A percentile compares a stretch with the other conserved stretches of the same genome.
phyloP scores from a whole-genome alignment of 2,797 vertebrate species.

The Cheracebus regulus region DNA sequence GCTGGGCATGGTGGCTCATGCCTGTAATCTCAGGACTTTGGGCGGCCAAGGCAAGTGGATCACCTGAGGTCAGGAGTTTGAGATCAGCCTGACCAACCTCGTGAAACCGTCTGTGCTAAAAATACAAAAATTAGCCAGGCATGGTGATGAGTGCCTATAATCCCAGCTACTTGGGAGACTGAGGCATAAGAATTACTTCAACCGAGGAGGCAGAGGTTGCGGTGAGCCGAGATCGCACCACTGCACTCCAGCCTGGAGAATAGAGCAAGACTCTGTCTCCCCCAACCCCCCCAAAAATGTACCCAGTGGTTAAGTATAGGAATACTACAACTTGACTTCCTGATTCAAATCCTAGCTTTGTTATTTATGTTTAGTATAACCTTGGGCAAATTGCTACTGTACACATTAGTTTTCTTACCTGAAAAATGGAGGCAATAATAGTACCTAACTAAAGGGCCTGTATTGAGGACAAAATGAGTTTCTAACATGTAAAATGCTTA shows the following conservation, averaged over 20 bases:
- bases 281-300: no score
- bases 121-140: neutral
- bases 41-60: neutral
- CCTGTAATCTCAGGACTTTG: neutral
- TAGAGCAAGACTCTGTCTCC: neutral
- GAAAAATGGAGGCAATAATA: neutral
- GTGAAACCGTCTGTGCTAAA: neutral
- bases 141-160: fast-evolving
- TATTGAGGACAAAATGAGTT: neutral
- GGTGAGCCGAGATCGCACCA: fast-evolving
- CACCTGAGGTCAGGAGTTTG: neutral
- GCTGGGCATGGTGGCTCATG: neutral
- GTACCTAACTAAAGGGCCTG: neutral
- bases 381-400: neutral
- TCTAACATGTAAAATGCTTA: neutral
- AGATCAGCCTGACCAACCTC: neutral
- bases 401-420: neutral
- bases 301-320: neutral
- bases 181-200: neutral
- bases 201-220: no score
- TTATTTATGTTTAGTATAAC: neutral
- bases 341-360: neutral
- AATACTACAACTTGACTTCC: neutral
- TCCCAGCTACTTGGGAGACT: neutral
- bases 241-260: neutral